Evolutionary conservation across 2,113 vertebrate species (phyloP).

Genomic region (Neofelis nebulosa): DNA sequence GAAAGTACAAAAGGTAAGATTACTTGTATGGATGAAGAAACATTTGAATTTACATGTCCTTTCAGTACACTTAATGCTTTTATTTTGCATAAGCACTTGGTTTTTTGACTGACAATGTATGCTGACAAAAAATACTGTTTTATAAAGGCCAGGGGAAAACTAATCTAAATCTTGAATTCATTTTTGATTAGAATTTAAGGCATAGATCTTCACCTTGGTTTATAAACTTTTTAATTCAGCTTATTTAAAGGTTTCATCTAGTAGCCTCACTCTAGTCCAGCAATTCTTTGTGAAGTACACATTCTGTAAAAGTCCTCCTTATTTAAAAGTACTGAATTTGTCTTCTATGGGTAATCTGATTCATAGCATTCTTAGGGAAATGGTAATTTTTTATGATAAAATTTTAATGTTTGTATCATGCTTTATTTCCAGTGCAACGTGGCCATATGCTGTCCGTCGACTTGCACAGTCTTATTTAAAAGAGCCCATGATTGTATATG

Average conservation of each 20-base stretch:
- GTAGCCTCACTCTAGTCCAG: background rate
- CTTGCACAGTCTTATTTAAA: slow-evolving; percentile 94
- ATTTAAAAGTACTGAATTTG: slow-evolving; percentile 9
- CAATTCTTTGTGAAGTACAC: background rate
- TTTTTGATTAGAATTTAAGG: slow-evolving; percentile 7
- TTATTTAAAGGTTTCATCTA: background rate
- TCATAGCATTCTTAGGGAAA: slow-evolving; percentile 8
- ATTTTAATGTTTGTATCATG: background rate
- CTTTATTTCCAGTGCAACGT: slow-evolving; percentile 91
- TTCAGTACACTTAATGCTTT: background rate
- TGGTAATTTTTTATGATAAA: background rate
- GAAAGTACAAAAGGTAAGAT: background rate
- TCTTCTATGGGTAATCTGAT: background rate
- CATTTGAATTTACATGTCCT: background rate
- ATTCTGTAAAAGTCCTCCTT: slow-evolving; percentile 10
- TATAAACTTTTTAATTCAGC: background rate
- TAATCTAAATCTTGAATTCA: background rate
- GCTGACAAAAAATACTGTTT: background rate
- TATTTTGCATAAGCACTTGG: background rate
- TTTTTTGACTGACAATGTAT: background rate
- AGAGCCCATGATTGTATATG: slow-evolving; percentile 96
- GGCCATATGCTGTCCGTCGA: slow-evolving; percentile 94
- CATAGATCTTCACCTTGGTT: background rate
- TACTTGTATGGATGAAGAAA: background rate
- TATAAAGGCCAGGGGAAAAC: background rate